Percentiles rank a stretch among this genome's conserved stretches.
These are phyloP conservation scores for Gasteruption jaculator DNA, from an alignment of 2,888 invertebrate genomes.

Conservation along the genomic window DNA sequence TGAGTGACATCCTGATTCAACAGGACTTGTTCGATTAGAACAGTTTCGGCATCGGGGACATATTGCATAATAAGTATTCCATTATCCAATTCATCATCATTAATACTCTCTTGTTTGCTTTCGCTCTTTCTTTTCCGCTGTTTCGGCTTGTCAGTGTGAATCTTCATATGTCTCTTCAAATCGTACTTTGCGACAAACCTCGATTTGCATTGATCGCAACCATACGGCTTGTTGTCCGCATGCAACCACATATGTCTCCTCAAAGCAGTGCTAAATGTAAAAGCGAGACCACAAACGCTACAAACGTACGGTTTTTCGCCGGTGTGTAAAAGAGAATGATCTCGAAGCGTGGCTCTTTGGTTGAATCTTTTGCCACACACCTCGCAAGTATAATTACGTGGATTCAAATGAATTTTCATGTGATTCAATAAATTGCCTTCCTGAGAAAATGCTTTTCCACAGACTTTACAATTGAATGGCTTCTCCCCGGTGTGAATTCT, in stretches of 20 bases:
- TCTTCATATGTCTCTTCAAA: slow-evolving; percentile 43
- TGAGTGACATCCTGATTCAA: slow-evolving; percentile 34
- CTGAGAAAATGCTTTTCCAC: slow-evolving; percentile 54
- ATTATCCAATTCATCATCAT: slow-evolving; percentile 15
- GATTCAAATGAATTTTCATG: slow-evolving; percentile 43
- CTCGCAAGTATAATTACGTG: slow-evolving; percentile 44
- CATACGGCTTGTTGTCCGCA: slow-evolving; percentile 39
- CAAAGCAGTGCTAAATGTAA: slow-evolving; percentile 45
- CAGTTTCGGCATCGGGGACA: slow-evolving; percentile 26
- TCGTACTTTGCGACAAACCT: slow-evolving; percentile 46
- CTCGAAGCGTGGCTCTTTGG: slow-evolving; percentile 44
- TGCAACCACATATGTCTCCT: slow-evolving; percentile 47
- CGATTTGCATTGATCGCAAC: slow-evolving; percentile 41
- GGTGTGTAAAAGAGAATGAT: slow-evolving; percentile 44
- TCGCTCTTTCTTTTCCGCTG: slow-evolving; percentile 24
- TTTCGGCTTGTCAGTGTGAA: slow-evolving; percentile 38
- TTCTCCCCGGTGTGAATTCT: slow-evolving; percentile 60
- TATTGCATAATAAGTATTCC: slow-evolving; percentile 20
- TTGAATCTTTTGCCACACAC: slow-evolving; percentile 47
- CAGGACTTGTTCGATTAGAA: slow-evolving; percentile 40
- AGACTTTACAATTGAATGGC: slow-evolving; percentile 57
- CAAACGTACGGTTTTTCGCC: slow-evolving; percentile 48
- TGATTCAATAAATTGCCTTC: slow-evolving; percentile 46
- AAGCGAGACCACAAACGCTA: slow-evolving; percentile 42
- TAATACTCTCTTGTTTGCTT: slow-evolving; percentile 4